Evolutionary conservation across 2,113 vertebrate species (phyloP).

Genomic region (Mionectes macconnelli): DNA sequence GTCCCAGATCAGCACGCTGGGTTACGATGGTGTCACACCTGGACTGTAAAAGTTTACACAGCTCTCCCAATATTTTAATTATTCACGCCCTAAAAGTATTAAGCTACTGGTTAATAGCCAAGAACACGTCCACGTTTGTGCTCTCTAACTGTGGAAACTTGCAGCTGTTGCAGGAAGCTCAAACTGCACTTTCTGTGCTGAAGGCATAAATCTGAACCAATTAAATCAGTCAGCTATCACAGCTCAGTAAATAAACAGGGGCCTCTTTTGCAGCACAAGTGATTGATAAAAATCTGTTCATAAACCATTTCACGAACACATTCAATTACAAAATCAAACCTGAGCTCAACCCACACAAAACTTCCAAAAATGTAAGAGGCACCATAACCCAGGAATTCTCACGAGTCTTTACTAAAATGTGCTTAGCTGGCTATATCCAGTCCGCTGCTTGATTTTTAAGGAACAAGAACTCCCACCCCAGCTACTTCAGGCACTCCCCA

Average conservation of each 20-base stretch:
- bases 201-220: not conserved
- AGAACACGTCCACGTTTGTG: accelerated
- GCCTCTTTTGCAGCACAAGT: not conserved
- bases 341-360: not conserved
- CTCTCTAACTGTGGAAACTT: not conserved
- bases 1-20: accelerated
- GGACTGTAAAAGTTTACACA: not conserved
- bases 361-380: not conserved
- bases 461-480: not conserved
- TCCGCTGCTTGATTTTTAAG: not conserved
- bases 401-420: not conserved
- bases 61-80: not conserved
- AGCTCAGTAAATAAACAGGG: not conserved
- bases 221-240: not conserved
- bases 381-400: not conserved
- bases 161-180: not conserved
- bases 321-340: not conserved
- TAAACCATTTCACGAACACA: not conserved
- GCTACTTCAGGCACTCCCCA: accelerated
- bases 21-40: accelerated
- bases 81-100: not conserved
- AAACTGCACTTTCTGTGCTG: not conserved
- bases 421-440: not conserved
- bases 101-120: not conserved
- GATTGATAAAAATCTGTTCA: not conserved